Base-by-base conservation (phyloP, 2,797 vertebrate species). In the Sarcophilus harrisii region DNA sequence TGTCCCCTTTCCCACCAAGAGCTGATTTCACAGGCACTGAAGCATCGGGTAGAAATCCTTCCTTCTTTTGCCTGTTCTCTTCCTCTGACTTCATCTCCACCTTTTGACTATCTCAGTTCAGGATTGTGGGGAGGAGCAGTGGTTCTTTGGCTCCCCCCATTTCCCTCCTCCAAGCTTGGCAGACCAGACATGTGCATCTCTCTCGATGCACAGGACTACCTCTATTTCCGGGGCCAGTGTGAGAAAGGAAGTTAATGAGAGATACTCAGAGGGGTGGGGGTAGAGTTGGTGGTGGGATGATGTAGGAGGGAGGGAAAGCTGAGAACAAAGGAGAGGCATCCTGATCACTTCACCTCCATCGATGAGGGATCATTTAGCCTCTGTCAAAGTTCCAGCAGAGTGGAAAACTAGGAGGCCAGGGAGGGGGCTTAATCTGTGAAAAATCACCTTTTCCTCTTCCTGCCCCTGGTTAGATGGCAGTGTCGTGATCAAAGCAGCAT, bases 341-440 rank as follows among this genome's bases (percentile, higher is more conserved):
- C 95, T 98, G 98, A 99, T 98, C 98, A 10, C 73, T 18, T 81
- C 38, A 81, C 66, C 9, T 3, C 66, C 8, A 24, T 21, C 38
- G 45, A 21, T 11, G 38, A 45, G 21, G 38, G 98, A 99, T 99
- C 98, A 98, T 98, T 45, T 98, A 97, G 96, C 96, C 96, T 98
- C 98, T 99, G 98, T 99, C 99, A 99, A 98, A 98, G 97, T 98
- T 98, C 99, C 99, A 99, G 96, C 98, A 98, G 98, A 98, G 98
- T 98, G 98, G 98, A 98, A 99, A 98, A 98, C 98, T 98, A 98
- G 96, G 95, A 98, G 98, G 98, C 97, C 96, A 98, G 62, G 14
- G 96, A 98, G 98, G 97, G 98, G 97, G 97, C 98, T 98, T 98
- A 99, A 98, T 98, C 99, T 99, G 99, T 99, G 99, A 99, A 99